Percentiles rank a stretch among this genome's conserved stretches.
Evolutionary conservation across 2,113 vertebrate genomes (phyloP).

Genomic region (Ciconia stormi): DNA sequence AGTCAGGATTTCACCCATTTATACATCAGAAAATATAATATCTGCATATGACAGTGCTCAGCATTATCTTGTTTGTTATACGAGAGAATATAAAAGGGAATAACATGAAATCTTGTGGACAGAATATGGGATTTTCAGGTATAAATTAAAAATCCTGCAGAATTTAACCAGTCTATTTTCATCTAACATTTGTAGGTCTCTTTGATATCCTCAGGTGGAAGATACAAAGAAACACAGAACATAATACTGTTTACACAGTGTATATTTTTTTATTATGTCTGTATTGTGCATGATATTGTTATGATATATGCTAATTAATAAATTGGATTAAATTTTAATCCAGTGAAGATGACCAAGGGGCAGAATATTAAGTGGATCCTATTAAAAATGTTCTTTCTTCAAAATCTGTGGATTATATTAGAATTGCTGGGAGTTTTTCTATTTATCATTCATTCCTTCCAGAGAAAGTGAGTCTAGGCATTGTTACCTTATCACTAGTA

Average conservation of each 20-base stretch:
- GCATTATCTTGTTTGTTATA: background rate
- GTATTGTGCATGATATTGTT: background rate
- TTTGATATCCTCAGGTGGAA: background rate
- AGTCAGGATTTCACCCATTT: background rate
- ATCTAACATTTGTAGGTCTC: background rate
- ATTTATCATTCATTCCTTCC: background rate
- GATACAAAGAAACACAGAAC: background rate
- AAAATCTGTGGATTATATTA: background rate
- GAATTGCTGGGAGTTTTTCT: background rate
- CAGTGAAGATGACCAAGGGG: background rate
- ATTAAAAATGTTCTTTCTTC: background rate
- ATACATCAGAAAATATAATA: background rate
- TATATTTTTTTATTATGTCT: background rate
- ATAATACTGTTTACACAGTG: background rate
- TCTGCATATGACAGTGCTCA: background rate
- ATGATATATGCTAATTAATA: background rate
- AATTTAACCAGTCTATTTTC: background rate
- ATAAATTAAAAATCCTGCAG: background rate
- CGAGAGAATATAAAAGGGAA: background rate
- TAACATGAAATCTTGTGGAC: background rate
- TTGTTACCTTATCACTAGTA: background rate
- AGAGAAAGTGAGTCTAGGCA: background rate
- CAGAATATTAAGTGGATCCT: background rate
- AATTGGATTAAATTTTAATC: background rate
- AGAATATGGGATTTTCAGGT: background rate